Percentiles rank a stretch among this genome's conserved stretches.
Evolutionary conservation across 2,888 invertebrate species (phyloP).

Genomic region (Clistopyga incitator): DNA sequence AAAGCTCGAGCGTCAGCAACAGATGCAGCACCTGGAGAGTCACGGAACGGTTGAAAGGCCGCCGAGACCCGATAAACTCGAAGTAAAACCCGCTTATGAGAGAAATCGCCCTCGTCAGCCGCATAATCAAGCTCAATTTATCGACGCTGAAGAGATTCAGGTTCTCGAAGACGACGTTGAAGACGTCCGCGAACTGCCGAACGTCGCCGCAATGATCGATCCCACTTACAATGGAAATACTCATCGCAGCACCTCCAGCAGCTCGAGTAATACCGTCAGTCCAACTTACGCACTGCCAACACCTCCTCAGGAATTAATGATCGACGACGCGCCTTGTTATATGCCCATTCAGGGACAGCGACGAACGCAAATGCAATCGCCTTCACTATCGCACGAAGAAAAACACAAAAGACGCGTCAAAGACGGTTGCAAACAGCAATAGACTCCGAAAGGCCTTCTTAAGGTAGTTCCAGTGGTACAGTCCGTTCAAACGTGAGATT

Average conservation of each 20-base stretch:
- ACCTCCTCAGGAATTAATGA: constrained; percentile 78
- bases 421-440: constrained; percentile 88
- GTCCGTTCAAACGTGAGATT: no score
- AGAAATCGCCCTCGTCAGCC: constrained; percentile 66
- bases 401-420: constrained; percentile 86
- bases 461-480: no score
- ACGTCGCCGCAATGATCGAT: constrained; percentile 89
- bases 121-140: constrained; percentile 70
- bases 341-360: constrained; percentile 92
- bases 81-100: constrained; percentile 74
- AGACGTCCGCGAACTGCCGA: constrained; percentile 81
- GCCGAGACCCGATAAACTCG: constrained; percentile 80
- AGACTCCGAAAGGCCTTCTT: constrained; percentile 56
- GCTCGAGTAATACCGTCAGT: constrained; percentile 79
- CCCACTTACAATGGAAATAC: constrained; percentile 86
- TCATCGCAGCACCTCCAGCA: constrained; percentile 77
- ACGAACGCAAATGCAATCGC: constrained; percentile 84
- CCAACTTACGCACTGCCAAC: constrained; percentile 81
- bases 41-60: constrained; percentile 78
- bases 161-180: constrained; percentile 78
- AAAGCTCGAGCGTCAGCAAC: constrained; percentile 85
- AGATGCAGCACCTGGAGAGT: constrained; percentile 85
- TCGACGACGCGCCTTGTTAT: constrained; percentile 88
- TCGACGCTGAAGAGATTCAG: constrained; percentile 84
- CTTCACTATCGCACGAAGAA: constrained; percentile 87